These are phyloP conservation scores for Siphonodentalium dalli DNA, from an alignment of 2,888 invertebrate species.

Conservation along the genomic window DNA sequence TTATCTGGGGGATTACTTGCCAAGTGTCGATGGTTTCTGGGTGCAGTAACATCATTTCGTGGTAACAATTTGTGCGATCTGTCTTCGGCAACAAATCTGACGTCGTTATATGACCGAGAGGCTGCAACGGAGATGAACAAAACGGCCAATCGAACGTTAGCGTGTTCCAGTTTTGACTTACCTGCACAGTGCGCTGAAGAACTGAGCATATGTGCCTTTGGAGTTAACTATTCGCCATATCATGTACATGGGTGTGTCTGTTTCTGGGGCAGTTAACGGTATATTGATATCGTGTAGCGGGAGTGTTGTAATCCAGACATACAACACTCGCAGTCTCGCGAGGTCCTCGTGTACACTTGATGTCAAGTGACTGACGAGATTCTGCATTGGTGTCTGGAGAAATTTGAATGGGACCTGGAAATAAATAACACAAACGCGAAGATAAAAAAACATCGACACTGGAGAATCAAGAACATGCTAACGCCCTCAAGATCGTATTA, in stretches of 20 bases:
- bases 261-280: constrained; percentile 39
- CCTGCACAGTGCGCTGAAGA: constrained; percentile 50
- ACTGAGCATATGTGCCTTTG: constrained; percentile 56
- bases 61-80: too few species aligned
- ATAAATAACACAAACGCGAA: too few species aligned
- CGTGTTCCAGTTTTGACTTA: constrained; percentile 11
- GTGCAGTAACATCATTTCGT: too few species aligned
- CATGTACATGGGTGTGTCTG: constrained; percentile 45
- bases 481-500: too few species aligned
- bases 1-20: too few species aligned
- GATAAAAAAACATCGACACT: too few species aligned
- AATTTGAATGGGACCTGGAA: constrained; percentile 41
- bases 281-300: constrained; percentile 38
- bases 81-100: too few species aligned
- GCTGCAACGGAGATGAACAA: neutral
- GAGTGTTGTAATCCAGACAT: constrained; percentile 52
- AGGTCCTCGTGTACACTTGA: constrained; percentile 32
- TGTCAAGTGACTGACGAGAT: constrained; percentile 38
- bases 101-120: too few species aligned
- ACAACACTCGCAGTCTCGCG: constrained; percentile 44
- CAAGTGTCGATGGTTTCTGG: too few species aligned
- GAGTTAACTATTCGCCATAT: constrained; percentile 50
- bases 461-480: too few species aligned
- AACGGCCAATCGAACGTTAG: neutral
- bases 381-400: constrained; percentile 32